phyloP scores from a whole-genome alignment of 2,113 vertebrate genomes.

The Heterocephalus glaber region DNA sequence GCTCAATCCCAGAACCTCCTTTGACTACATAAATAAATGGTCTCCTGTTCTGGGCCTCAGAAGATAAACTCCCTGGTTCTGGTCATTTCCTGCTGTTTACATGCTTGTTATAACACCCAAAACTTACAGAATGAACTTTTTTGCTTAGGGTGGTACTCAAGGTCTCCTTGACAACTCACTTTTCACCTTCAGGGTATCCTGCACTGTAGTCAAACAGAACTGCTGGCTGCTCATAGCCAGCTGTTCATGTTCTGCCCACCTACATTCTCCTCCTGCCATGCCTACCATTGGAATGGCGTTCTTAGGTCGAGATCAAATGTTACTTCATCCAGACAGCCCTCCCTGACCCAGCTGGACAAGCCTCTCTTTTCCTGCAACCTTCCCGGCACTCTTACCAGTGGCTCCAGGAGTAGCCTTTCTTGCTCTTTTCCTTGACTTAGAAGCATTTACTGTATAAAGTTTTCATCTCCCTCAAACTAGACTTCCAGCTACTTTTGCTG shows the following conservation, averaged over 20 bases:
- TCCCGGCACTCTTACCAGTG: not conserved
- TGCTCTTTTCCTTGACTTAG: not conserved
- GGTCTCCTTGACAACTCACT: not conserved
- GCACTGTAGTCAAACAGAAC: not conserved
- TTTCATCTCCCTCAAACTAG: not conserved
- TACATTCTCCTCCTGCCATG: not conserved
- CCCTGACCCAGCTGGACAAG: not conserved
- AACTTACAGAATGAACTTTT: not conserved
- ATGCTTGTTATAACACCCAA: not conserved
- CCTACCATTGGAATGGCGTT: not conserved
- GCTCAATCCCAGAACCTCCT: not conserved
- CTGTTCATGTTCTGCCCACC: too few species aligned
- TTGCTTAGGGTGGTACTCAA: not conserved
- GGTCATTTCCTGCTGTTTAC: not conserved
- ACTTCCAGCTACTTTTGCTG: not conserved
- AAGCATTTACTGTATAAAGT: not conserved
- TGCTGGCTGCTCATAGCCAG: not conserved
- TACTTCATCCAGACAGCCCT: not conserved
- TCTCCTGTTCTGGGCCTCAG: not conserved
- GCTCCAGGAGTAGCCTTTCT: not conserved
- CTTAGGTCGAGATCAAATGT: not conserved
- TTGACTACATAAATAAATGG: not conserved
- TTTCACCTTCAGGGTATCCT: not conserved
- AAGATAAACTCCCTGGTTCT: not conserved
- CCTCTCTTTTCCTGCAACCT: too few species aligned